Conservation (phyloP, 2,888 invertebrate genomes). For the Cheilosia urbana region DNA sequence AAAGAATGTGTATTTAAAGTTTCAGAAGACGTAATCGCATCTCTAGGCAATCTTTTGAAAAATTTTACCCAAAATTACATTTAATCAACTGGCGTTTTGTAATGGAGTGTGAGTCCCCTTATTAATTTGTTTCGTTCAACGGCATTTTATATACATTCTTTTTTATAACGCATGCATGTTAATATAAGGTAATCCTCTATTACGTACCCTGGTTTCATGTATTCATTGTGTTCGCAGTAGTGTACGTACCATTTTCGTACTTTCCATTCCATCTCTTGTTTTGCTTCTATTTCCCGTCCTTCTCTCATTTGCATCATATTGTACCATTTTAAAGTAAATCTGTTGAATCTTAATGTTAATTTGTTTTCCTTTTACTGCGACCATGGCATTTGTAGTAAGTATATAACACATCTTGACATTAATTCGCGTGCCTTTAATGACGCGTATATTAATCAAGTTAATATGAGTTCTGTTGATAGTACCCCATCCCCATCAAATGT, state of each 20-base stretch:
- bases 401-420: slow-evolving; percentile 80
- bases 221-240: slow-evolving; percentile 40
- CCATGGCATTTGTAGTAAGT: slow-evolving; percentile 79
- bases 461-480: slow-evolving; percentile 84
- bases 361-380: slow-evolving; percentile 46
- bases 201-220: slow-evolving; percentile 11
- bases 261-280: slow-evolving; percentile 9
- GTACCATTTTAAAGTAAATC: not conserved
- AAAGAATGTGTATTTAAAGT: slow-evolving; percentile 60
- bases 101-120: slow-evolving; percentile 68
- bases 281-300: slow-evolving; percentile 23
- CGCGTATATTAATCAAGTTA: slow-evolving; percentile 84
- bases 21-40: slow-evolving; percentile 65
- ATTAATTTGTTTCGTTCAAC: slow-evolving; percentile 24
- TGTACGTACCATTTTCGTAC: slow-evolving; percentile 62
- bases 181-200: not conserved
- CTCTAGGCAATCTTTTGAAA: slow-evolving; percentile 61
- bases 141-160: not conserved
- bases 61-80: slow-evolving; percentile 65
- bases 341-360: slow-evolving; percentile 33
- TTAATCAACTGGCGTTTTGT: slow-evolving; percentile 68
- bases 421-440: slow-evolving; percentile 83
- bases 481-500: slow-evolving; percentile 71
- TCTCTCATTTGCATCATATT: not conserved
- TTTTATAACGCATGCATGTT: slow-evolving; percentile 27